Evolutionary conservation across 2,888 invertebrate species (phyloP), one percentile per base, ranked within the genome.

Genomic region (Caenorhabditis sp.): DNA sequence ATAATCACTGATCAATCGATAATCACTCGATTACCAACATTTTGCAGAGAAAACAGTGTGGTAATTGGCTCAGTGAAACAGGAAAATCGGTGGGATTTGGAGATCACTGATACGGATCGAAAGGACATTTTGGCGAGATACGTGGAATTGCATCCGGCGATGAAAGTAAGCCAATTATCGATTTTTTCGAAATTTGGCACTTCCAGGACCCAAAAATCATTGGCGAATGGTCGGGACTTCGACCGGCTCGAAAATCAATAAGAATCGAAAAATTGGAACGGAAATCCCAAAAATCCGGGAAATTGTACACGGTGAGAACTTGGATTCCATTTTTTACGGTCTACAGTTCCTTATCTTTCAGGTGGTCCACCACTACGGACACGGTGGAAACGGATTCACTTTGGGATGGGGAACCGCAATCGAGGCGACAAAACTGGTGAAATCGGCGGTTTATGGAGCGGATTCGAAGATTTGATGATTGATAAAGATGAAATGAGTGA

Each of bases 291-390:
- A 62, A 28, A 26, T 40, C 32, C 22, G 81, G 76, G 0, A 71
- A 61, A 15, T 24, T 28, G 2, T 85, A 70, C 53, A 78, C 71
- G 51, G 85, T 84, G 5, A 32, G n/a, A n/a, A n/a, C n/a, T n/a
- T n/a, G n/a, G n/a, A n/a, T n/a, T n/a, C n/a, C n/a, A n/a, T n/a
- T n/a, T n/a, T n/a, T n/a, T n/a, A n/a, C n/a, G n/a, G n/a, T n/a
- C n/a, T 20, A 20, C 18, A 20, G 20, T 47, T 24, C 6, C 24
- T 35, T 62, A 18, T 13, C 40, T 85, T 82, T 35, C 71, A 88
- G 85, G 71, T 88, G 13, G 76, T 88, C 18, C 88, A 88, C 61
- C 88, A 88, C 60, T 88, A 88, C 56, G 89, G 88, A 18, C 89
- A 88, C 68, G 88, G 86, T 5, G 71, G 83, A 18, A 89, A 88